phyloP scores from a whole-genome alignment of 64 coral and sea anemone species.

The Porites australiensis region DNA sequence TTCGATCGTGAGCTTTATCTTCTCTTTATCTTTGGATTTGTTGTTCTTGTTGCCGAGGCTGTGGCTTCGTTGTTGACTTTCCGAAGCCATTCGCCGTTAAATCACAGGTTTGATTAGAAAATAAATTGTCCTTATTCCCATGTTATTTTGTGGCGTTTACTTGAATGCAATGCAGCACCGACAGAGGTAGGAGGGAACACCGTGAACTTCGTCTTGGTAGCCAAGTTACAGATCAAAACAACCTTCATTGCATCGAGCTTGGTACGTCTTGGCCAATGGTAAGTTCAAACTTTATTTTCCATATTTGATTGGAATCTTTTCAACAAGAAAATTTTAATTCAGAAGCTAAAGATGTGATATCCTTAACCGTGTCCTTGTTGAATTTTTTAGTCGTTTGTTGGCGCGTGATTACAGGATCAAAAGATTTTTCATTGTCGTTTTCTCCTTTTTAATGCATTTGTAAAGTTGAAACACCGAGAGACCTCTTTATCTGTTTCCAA shows the following conservation, averaged over 20 bases:
- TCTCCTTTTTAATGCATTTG: no score
- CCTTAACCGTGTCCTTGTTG: background rate
- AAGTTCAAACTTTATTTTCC: background rate
- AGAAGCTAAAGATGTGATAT: background rate
- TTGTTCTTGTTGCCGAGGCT: background rate
- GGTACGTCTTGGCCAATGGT: background rate
- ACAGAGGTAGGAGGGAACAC: background rate
- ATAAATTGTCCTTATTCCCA: background rate
- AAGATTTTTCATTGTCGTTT: no score
- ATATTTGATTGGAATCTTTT: background rate
- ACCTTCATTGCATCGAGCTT: background rate
- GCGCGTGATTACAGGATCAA: no score
- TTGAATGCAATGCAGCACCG: background rate
- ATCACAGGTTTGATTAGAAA: background rate
- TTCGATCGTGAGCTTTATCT: no score
- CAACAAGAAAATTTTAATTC: background rate
- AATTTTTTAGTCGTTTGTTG: background rate
- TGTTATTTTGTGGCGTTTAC: background rate
- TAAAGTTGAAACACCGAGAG: no score
- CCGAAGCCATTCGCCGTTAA: background rate
- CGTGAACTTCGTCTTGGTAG: slow-evolving; percentile 10
- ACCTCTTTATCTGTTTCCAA: no score
- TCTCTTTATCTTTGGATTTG: background rate
- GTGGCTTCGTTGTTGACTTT: background rate
- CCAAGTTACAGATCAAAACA: slow-evolving; percentile 24